Percentiles rank a stretch among this genome's conserved stretches.
Conservation (phyloP, 2,888 invertebrate genomes). For the Spodoptera littoralis region DNA sequence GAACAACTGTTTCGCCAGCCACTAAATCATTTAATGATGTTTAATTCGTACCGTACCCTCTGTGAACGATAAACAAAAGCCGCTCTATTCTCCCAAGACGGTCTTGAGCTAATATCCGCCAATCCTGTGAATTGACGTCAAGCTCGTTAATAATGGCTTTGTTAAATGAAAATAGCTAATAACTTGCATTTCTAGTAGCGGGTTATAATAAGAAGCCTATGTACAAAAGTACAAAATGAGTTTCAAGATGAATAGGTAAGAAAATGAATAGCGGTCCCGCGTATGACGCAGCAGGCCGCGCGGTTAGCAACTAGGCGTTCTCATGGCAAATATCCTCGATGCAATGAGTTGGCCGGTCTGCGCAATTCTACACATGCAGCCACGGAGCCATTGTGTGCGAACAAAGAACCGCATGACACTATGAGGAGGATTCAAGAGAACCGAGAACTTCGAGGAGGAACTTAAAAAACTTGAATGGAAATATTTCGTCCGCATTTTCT, state of each 20-base stretch:
- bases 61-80: too few species aligned
- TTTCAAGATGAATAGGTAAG: slow-evolving; percentile 63
- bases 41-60: too few species aligned
- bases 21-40: too few species aligned
- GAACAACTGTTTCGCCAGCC: too few species aligned
- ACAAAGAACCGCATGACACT: slow-evolving; percentile 81
- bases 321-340: slow-evolving; percentile 76
- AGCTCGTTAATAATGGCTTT: background rate
- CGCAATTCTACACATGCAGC: slow-evolving; percentile 79
- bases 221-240: slow-evolving; percentile 40
- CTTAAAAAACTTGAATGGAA: slow-evolving; percentile 83
- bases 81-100: too few species aligned
- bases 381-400: slow-evolving; percentile 75
- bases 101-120: too few species aligned
- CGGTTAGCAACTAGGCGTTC: slow-evolving; percentile 60
- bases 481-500: slow-evolving; percentile 75
- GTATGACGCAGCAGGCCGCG: slow-evolving; percentile 37
- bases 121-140: too few species aligned
- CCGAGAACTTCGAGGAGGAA: slow-evolving; percentile 79
- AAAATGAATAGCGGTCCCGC: slow-evolving; percentile 62
- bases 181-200: slow-evolving; percentile 14
- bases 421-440: slow-evolving; percentile 73
- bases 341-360: slow-evolving; percentile 76
- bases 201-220: slow-evolving; percentile 9
- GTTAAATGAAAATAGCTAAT: slow-evolving; percentile 4